Evolutionary conservation across 2,113 vertebrate genomes (phyloP), one percentile per base, ranked within the genome.

Genomic region (Indri indri): DNA sequence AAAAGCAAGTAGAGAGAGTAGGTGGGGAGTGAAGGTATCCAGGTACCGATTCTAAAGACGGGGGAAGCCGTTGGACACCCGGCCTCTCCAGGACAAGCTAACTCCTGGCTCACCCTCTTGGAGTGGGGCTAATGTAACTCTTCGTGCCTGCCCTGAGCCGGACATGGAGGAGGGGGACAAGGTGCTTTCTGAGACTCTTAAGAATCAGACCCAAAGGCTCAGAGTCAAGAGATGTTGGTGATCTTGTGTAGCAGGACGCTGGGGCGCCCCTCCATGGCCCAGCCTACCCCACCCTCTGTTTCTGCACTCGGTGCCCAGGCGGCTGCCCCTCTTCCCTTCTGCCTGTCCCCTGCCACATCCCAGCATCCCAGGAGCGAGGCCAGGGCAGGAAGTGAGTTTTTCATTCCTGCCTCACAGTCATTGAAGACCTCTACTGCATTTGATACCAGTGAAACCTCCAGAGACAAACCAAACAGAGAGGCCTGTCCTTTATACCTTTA

Each of bases 1-100:
- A 20, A 80, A 65, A 96, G 91, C 95, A 97, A 96, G 93, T 97
- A 66, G 61, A 77, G 81, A 61, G 40, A 20, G 6, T 77, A 34
- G 96, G 61, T 47, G 66, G 81, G 71, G 61, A 14, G 76, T 88
- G 90, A 59, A 50, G 59, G 20, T 8, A 0, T 52, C 73, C 57
- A 50, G 84, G 82, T 68, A 79, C 96, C 96, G 47, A 30, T 85
- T 71, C 93, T 87, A 84, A 88, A 0, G 0, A 82, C 80, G 87
- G 93, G 94, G 82, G 74, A 82, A 96, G 65, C 88, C 45, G 50
- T 40, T 18, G 4, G 91, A 97, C 79, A 83, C 95, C 84, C 73
- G 92, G 74, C 30, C 23, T 84, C 82, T 91, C 83, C 17, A 6
- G 37, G 88, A 83, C 2, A 90, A 30, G 34, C 63, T 18, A 3